Evolutionary conservation across 2,113 vertebrate species (phyloP).

Genomic region (Amphilophus citrinellus): DNA sequence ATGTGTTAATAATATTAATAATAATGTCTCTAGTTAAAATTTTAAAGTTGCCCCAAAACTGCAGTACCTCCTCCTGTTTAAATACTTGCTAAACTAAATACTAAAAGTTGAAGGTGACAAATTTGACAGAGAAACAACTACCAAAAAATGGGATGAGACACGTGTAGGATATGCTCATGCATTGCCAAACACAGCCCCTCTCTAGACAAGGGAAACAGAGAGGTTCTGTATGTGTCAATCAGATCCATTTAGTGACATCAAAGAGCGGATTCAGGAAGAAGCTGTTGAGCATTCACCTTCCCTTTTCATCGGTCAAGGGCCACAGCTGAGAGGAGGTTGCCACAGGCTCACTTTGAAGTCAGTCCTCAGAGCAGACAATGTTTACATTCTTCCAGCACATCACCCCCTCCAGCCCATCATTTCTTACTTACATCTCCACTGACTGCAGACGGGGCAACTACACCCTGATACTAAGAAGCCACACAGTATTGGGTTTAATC

Average conservation of each 20-base stretch:
- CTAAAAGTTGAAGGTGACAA: neutral
- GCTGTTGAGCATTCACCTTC: constrained; percentile 68
- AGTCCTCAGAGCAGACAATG: constrained; percentile 68
- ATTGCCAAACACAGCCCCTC: neutral
- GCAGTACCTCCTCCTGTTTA: neutral
- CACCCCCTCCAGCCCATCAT: neutral
- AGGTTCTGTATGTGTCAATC: constrained; percentile 49
- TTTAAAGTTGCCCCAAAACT: neutral
- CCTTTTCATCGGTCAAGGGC: constrained; percentile 64
- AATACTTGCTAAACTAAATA: neutral
- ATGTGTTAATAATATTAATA: rapidly evolving
- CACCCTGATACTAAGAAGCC: neutral
- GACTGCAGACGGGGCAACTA: neutral
- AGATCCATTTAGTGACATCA: constrained; percentile 70
- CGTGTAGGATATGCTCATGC: neutral
- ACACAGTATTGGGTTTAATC: neutral
- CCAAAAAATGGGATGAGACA: rapidly evolving
- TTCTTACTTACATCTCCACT: neutral
- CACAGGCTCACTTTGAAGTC: constrained; percentile 73
- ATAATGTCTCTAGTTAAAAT: neutral
- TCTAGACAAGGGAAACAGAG: neutral
- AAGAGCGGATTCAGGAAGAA: constrained; percentile 53
- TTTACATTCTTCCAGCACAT: constrained; percentile 60
- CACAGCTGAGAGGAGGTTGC: constrained; percentile 63
- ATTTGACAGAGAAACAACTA: neutral